phyloP scores from a whole-genome alignment of 2,113 vertebrate genomes.

The Triplophysa tibetana region DNA sequence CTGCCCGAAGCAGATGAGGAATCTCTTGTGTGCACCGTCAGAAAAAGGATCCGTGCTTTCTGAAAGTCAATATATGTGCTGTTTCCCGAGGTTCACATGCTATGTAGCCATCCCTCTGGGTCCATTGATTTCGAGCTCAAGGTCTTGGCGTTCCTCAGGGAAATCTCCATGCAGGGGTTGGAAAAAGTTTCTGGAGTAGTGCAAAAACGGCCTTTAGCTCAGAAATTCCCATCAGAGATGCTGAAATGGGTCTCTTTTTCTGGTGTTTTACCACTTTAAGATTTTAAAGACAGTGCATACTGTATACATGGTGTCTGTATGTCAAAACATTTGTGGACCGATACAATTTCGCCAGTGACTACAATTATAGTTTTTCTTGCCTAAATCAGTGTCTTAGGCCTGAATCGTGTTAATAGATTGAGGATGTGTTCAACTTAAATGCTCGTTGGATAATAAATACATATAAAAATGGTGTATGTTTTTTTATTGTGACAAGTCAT shows the following conservation, averaged over 20 bases:
- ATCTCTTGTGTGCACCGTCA: conserved; percentile 16
- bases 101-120: conserved; percentile 9
- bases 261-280: neutral
- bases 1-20: conserved; percentile 7
- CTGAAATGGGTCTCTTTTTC: neutral
- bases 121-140: conserved; percentile 22
- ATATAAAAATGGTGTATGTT: neutral
- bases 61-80: neutral
- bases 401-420: neutral
- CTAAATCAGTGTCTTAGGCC: neutral
- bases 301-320: neutral
- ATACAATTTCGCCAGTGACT: neutral
- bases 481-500: conserved; percentile 12
- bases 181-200: conserved; percentile 9
- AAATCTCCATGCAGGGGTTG: neutral
- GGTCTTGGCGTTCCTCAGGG: neutral
- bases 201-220: neutral
- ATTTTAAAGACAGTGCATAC: conserved; percentile 7
- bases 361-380: neutral
- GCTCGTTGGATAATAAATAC: neutral
- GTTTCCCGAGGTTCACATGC: conserved; percentile 36
- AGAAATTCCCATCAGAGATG: conserved; percentile 5
- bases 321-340: conserved; percentile 1
- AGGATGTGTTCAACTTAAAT: neutral
- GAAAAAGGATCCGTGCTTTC: conserved; percentile 34